phyloP scores from a whole-genome alignment of 2,888 invertebrate genomes.

The Nebria brevicollis region DNA sequence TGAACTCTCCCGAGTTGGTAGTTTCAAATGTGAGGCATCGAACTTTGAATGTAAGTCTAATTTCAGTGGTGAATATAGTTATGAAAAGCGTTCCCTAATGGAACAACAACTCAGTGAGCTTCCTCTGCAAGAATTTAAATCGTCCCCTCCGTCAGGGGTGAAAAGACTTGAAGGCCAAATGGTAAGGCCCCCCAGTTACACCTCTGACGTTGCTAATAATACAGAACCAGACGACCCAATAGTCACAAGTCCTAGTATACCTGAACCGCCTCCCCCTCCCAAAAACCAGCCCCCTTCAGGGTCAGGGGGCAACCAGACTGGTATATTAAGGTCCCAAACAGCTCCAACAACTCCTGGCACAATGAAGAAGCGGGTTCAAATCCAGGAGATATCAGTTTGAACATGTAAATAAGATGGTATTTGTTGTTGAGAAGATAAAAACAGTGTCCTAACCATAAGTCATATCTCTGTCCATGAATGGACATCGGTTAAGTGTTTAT shows the following conservation, averaged over 20 bases:
- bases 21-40: slow-evolving; percentile 69
- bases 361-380: slow-evolving; percentile 90
- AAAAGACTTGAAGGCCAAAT: slow-evolving; percentile 66
- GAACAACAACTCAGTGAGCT: slow-evolving; percentile 73
- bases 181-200: slow-evolving; percentile 57
- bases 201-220: slow-evolving; percentile 63
- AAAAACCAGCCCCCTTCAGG: slow-evolving; percentile 65
- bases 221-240: slow-evolving; percentile 56
- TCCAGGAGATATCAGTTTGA: slow-evolving; percentile 92
- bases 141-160: slow-evolving; percentile 67
- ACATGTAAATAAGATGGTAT: slow-evolving; percentile 49
- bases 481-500: background rate
- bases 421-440: slow-evolving; percentile 5
- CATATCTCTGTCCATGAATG: slow-evolving; percentile 1
- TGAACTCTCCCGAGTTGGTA: slow-evolving; percentile 66
- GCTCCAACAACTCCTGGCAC: slow-evolving; percentile 77
- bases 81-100: slow-evolving; percentile 70
- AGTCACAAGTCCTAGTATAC: slow-evolving; percentile 63
- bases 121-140: slow-evolving; percentile 71
- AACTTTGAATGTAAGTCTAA: slow-evolving; percentile 65
- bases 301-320: slow-evolving; percentile 64
- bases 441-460: background rate
- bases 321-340: slow-evolving; percentile 71
- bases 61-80: slow-evolving; percentile 74
- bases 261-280: slow-evolving; percentile 73